These are phyloP conservation scores for rabbit (Oryctolagus cuniculus) DNA, from an alignment of 2,113 vertebrate genomes.

Conservation along the genomic window mOryCun1.1 NC_091435.1:120389501-120390000, in stretches of 20 bases:
- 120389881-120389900: slow-evolving; percentile 91
- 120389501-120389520: too few relatives aligned
- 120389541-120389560: too few relatives aligned
- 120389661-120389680: slow-evolving; percentile 30
- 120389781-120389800: slow-evolving; percentile 95
- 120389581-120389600: slow-evolving; percentile 39
- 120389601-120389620: slow-evolving; percentile 57
- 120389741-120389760: slow-evolving; percentile 18
- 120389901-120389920: slow-evolving; percentile 93
- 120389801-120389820: slow-evolving; percentile 97
- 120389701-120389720: not conserved
- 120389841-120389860: slow-evolving; percentile 97
- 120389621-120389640: slow-evolving; percentile 55
- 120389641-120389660: not conserved
- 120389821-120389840: slow-evolving; percentile 96
- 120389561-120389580: not conserved
- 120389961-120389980: slow-evolving; percentile 93
- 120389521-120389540: too few relatives aligned
- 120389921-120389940: slow-evolving; percentile 96
- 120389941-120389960: slow-evolving; percentile 93
- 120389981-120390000: slow-evolving; percentile 96
- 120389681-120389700: slow-evolving; percentile 10
- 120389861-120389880: slow-evolving; percentile 96
- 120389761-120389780: slow-evolving; percentile 88
- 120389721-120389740: slow-evolving; percentile 46